A percentile compares a stretch with the other conserved stretches of the same genome.
These are phyloP conservation scores for Xanthia togata DNA, from an alignment of 2,888 invertebrate species.

Conservation along the genomic window DNA sequence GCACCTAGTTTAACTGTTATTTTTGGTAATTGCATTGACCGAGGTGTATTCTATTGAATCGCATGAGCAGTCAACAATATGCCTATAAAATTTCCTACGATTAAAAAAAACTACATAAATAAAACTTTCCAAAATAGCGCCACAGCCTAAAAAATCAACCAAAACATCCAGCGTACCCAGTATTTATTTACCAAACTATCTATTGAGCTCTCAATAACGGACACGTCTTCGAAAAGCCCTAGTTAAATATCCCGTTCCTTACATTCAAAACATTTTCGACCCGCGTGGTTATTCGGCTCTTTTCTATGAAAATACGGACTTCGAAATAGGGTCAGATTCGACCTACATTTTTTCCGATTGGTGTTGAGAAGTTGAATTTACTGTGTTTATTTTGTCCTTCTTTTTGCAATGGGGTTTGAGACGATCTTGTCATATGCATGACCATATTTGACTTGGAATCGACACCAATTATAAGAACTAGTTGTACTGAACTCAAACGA, in stretches of 20 bases:
- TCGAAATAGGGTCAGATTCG: slow-evolving; percentile 17
- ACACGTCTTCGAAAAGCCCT: slow-evolving; percentile 46
- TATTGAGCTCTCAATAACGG: slow-evolving; percentile 34
- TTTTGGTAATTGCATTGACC: no score
- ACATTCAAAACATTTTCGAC: slow-evolving; percentile 65
- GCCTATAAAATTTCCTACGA: background rate
- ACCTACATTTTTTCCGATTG: slow-evolving; percentile 49
- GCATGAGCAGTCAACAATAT: background rate
- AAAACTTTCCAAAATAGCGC: background rate
- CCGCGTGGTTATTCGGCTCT: slow-evolving; percentile 33
- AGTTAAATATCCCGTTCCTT: slow-evolving; percentile 70
- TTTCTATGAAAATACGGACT: slow-evolving; percentile 53
- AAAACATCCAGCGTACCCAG: background rate
- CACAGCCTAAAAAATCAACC: slow-evolving; percentile 4
- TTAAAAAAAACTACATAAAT: background rate
- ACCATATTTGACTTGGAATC: background rate
- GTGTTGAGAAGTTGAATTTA: slow-evolving; percentile 32
- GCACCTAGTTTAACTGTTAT: no score
- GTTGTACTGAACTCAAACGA: no score
- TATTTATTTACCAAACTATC: slow-evolving; percentile 43
- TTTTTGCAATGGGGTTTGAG: background rate
- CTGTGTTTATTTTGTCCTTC: slow-evolving; percentile 35
- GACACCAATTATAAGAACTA: background rate
- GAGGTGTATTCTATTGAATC: no score
- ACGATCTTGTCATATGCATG: slow-evolving; percentile 5